phyloP scores from a whole-genome alignment of 2,797 vertebrate genomes.

The Pangasius sanitwongsei region DNA sequence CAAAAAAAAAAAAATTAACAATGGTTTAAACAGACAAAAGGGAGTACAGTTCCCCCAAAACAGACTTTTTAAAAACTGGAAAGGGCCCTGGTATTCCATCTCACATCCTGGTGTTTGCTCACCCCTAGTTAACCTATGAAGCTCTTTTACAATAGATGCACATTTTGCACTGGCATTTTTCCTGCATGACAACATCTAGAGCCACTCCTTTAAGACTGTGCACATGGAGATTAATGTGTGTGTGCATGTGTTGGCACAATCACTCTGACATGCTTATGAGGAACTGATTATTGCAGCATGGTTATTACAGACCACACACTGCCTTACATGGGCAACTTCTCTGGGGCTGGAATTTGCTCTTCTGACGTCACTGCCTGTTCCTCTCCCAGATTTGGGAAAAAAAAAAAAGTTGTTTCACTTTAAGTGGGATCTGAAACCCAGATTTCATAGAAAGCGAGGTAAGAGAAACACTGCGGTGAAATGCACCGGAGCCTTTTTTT shows the following conservation, averaged over 20 bases:
- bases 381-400: slow-evolving; percentile 77
- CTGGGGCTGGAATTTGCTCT: slow-evolving; percentile 74
- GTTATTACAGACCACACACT: slow-evolving; percentile 67
- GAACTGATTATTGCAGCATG: slow-evolving; percentile 54
- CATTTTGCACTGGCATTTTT: background rate
- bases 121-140: background rate
- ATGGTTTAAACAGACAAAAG: background rate
- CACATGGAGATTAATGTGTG: background rate
- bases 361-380: slow-evolving; percentile 82
- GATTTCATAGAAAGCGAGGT: slow-evolving; percentile 81
- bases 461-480: slow-evolving; percentile 62
- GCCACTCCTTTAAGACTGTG: background rate
- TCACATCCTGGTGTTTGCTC: background rate
- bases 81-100: background rate
- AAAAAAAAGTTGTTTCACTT: slow-evolving; percentile 74
- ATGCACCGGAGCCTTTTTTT: background rate
- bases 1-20: background rate
- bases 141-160: background rate
- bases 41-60: background rate
- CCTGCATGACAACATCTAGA: background rate
- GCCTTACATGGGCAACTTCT: slow-evolving; percentile 85
- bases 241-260: slow-evolving; percentile 47
- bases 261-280: slow-evolving; percentile 50
- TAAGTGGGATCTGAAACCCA: slow-evolving; percentile 75
- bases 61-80: background rate